Conservation (phyloP, 2,797 vertebrate species). For the Acanthurus leucopareius region DNA sequence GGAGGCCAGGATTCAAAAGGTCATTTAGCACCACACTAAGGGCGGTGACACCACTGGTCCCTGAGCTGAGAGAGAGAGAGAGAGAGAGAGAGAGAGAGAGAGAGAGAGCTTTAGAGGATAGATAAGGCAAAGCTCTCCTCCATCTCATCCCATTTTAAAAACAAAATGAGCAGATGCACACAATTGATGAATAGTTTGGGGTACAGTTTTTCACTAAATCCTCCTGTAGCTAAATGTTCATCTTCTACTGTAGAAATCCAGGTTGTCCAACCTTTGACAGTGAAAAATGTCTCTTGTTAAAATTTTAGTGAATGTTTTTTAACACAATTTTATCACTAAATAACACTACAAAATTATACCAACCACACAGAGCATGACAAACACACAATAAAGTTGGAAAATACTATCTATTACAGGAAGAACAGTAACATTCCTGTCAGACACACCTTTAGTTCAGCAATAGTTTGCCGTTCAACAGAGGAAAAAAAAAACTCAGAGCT, state of each 20-base stretch:
- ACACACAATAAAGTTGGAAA: conserved; percentile 14
- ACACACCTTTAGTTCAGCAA: conserved; percentile 9
- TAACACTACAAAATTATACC: background rate
- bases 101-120: conserved; percentile 2
- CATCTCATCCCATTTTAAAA: background rate
- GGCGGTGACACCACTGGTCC: conserved; percentile 11
- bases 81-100: conserved; percentile 5
- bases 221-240: no score
- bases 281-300: no score
- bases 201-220: no score
- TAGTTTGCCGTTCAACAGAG: conserved; percentile 17
- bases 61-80: conserved; percentile 18
- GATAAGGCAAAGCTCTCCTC: conserved; percentile 25
- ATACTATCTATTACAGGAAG: background rate
- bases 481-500: conserved; percentile 25
- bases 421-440: conserved; percentile 24
- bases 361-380: conserved; percentile 3
- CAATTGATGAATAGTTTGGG: no score
- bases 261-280: no score
- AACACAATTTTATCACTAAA: conserved; percentile 8
- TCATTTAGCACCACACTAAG: conserved; percentile 26
- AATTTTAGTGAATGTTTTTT: background rate
- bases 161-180: conserved; percentile 16
- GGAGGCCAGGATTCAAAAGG: conserved; percentile 66
- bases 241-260: no score